Evolutionary conservation across 2,888 invertebrate species (phyloP).

Genomic region (Julus scandinavius): DNA sequence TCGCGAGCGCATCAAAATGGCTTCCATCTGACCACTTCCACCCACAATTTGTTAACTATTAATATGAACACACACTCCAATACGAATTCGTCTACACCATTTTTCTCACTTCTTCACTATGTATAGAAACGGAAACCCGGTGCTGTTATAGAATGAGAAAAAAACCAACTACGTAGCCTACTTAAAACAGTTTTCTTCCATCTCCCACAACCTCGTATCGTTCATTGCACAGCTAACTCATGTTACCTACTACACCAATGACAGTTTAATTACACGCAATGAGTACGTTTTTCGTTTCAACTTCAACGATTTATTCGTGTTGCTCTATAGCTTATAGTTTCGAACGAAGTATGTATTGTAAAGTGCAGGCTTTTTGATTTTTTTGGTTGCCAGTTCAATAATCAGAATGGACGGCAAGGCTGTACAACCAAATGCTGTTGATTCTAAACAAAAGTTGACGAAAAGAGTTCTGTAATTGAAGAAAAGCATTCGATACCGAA

Average conservation of each 20-base stretch:
- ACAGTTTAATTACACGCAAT: not conserved
- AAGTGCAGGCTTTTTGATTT: not conserved
- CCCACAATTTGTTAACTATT: not conserved
- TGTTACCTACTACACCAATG: not conserved
- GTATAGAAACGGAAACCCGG: conserved; percentile 24
- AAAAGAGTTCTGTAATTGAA: not conserved
- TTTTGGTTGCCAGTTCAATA: conserved; percentile 14
- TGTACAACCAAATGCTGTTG: not conserved
- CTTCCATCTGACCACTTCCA: not conserved
- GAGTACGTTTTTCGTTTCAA: conserved; percentile 13
- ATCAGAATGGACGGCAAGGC: not conserved
- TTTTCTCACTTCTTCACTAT: conserved; percentile 43
- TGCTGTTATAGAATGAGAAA: conserved; percentile 11
- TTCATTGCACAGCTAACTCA: conserved; percentile 23
- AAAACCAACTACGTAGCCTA: conserved; percentile 30
- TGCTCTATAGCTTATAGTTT: conserved; percentile 2
- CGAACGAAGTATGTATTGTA: conserved; percentile 24
- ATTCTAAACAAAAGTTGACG: not conserved
- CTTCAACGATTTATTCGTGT: conserved; percentile 29
- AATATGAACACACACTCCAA: conserved; percentile 24
- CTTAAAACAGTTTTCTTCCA: conserved; percentile 36
- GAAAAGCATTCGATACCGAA: not conserved
- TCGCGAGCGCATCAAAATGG: not conserved
- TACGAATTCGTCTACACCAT: conserved; percentile 13
- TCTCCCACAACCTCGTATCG: conserved; percentile 11